Percentiles rank a stretch among this genome's conserved stretches.
These are phyloP conservation scores for Gallinago stenura DNA, from an alignment of 2,797 vertebrate species.

Conservation along the genomic window DNA sequence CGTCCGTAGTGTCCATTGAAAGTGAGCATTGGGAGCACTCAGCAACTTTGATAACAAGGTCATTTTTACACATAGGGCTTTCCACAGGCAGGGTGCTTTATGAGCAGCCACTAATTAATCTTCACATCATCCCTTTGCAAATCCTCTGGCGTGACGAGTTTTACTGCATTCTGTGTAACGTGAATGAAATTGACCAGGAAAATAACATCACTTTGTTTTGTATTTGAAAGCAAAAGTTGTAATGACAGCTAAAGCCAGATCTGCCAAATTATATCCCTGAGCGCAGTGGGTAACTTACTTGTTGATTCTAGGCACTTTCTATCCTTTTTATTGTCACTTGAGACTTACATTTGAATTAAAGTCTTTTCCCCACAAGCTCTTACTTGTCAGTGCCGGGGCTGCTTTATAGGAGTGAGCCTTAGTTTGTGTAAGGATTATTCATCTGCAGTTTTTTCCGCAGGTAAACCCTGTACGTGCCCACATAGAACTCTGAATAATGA, in stretches of 20 bases:
- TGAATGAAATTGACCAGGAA: slow-evolving; percentile 47
- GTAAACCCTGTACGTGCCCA: not conserved
- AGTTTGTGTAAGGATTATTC: not conserved
- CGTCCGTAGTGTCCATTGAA: not conserved
- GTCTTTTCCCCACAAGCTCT: not conserved
- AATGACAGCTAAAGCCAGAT: slow-evolving; percentile 43
- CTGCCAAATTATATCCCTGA: not conserved
- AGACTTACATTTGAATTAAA: not conserved
- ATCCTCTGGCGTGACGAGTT: slow-evolving; percentile 59
- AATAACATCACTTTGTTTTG: slow-evolving; percentile 54
- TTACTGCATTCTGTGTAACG: slow-evolving; percentile 54
- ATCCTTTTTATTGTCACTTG: not conserved
- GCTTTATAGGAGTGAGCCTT: not conserved
- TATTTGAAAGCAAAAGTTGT: slow-evolving; percentile 66
- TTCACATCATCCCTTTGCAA: slow-evolving; percentile 63
- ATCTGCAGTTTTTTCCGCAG: not conserved
- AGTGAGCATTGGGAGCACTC: not conserved
- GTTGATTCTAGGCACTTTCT: slow-evolving; percentile 18
- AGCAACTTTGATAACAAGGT: slow-evolving; percentile 62
- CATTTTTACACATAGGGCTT: slow-evolving; percentile 47
- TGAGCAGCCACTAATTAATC: slow-evolving; percentile 62
- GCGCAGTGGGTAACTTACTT: not conserved
- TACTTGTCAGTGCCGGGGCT: not conserved
- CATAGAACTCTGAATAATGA: not conserved
- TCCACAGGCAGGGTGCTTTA: slow-evolving; percentile 35